phyloP scores from a whole-genome alignment of 2,888 invertebrate genomes.

The Drosophila emarginata region DNA sequence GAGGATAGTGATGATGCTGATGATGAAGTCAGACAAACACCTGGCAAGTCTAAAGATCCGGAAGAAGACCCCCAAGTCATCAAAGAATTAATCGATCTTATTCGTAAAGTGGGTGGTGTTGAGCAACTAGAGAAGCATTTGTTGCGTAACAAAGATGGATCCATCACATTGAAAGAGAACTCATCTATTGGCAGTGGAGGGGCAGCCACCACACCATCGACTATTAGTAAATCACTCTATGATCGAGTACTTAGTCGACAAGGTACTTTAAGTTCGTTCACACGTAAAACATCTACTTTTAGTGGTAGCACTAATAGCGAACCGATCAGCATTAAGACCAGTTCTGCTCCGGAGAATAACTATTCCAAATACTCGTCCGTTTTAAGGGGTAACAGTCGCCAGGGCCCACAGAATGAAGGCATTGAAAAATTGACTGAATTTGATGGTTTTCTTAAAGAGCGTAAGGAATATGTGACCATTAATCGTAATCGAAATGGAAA shows the following conservation, averaged over 20 bases:
- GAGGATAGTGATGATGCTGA: conserved; percentile 81
- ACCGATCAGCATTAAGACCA: not conserved
- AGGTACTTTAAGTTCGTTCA: conserved; percentile 73
- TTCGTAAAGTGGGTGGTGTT: conserved; percentile 93
- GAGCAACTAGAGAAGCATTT: conserved; percentile 93
- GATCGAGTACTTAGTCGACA: conserved; percentile 87
- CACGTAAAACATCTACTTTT: conserved; percentile 55
- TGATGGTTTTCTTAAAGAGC: conserved; percentile 82
- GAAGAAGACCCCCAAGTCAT: conserved; percentile 85
- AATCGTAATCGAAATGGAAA: conserved; percentile 83
- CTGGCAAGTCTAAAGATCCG: conserved; percentile 61
- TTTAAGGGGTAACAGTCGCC: conserved; percentile 85
- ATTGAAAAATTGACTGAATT: conserved; percentile 81
- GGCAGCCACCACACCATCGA: conserved; percentile 84
- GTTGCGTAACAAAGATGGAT: conserved; percentile 84
- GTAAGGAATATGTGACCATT: conserved; percentile 88
- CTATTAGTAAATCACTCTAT: conserved; percentile 89
- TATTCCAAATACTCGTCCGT: conserved; percentile 85
- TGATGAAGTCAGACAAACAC: conserved; percentile 33
- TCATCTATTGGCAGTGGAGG: conserved; percentile 73
- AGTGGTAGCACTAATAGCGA: conserved; percentile 26
- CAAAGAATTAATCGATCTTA: conserved; percentile 91
- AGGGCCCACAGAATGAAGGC: conserved; percentile 85
- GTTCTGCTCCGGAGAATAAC: conserved; percentile 21
- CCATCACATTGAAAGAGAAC: conserved; percentile 82